Percentiles rank a stretch among this genome's conserved stretches.
Evolutionary conservation across 2,888 invertebrate genomes (phyloP).

Genomic region (Leptarthrus brevirostris): DNA sequence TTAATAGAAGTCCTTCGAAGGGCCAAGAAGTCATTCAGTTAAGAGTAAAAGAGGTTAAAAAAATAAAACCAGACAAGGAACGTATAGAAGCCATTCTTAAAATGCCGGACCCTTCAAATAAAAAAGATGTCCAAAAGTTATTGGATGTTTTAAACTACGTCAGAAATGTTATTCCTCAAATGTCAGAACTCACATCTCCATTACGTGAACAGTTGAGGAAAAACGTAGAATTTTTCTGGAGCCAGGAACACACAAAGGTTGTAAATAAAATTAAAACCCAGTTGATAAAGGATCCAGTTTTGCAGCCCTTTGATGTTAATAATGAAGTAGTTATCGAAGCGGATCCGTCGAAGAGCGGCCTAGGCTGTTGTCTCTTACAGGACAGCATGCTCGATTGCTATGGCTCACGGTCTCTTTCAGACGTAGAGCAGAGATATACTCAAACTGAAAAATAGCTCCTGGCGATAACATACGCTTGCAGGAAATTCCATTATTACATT

Average conservation of each 20-base stretch:
- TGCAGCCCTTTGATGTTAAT: neutral
- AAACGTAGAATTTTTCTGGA: neutral
- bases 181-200: neutral
- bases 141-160: neutral
- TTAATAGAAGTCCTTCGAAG: slow-evolving; percentile 56
- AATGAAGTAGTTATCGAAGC: neutral
- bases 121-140: slow-evolving; percentile 5
- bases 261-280: neutral
- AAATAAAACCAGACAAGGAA: neutral
- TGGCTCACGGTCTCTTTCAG: slow-evolving; percentile 23
- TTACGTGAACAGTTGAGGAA: neutral
- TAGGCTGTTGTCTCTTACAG: slow-evolving; percentile 54
- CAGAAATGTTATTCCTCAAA: neutral
- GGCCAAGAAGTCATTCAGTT: slow-evolving; percentile 54
- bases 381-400: slow-evolving; percentile 51
- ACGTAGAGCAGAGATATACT: neutral
- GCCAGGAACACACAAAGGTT: neutral
- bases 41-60: slow-evolving; percentile 53
- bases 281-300: neutral
- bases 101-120: neutral
- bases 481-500: neutral
- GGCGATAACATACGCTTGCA: neutral
- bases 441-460: slow-evolving; percentile 23
- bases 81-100: neutral
- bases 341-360: slow-evolving; percentile 21